Percentiles rank a stretch among this genome's conserved stretches.
These are phyloP conservation scores for Furnarius figulus DNA, from an alignment of 2,113 vertebrate species.

Conservation along the genomic window DNA sequence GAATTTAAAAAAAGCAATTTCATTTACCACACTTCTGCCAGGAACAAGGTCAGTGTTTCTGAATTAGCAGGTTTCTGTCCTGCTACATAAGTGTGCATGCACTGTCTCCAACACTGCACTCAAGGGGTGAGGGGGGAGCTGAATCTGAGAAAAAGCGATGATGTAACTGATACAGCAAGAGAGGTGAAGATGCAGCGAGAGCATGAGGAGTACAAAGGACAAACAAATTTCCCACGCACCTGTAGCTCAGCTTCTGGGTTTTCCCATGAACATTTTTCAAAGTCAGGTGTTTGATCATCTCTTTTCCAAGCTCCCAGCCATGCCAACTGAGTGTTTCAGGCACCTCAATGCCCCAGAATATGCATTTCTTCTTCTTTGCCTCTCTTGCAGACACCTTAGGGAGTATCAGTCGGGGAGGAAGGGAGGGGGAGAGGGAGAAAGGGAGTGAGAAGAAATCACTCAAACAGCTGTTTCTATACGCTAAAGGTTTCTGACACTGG, in stretches of 20 bases:
- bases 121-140: neutral
- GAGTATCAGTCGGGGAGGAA: neutral
- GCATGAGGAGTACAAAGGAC: neutral
- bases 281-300: conserved; percentile 80
- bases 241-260: conserved; percentile 86
- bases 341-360: conserved; percentile 85
- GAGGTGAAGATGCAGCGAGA: neutral
- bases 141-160: neutral
- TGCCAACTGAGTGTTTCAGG: conserved; percentile 81
- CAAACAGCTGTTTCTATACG: neutral
- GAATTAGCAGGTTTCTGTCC: neutral
- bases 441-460: neutral
- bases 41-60: neutral
- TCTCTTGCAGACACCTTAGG: neutral
- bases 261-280: conserved; percentile 86
- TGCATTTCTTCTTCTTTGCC: conserved; percentile 62
- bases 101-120: no score
- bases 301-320: conserved; percentile 82
- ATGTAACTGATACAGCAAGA: neutral
- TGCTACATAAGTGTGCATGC: rapidly evolving
- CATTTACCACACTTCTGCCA: neutral
- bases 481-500: neutral
- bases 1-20: conserved; percentile 10
- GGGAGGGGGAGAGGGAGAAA: neutral
- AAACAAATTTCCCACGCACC: conserved; percentile 63